A percentile compares a stretch with the other conserved stretches of the same genome.
These are phyloP conservation scores for Andrena hattorfiana DNA, from an alignment of 2,888 invertebrate genomes.

Conservation along the genomic window DNA sequence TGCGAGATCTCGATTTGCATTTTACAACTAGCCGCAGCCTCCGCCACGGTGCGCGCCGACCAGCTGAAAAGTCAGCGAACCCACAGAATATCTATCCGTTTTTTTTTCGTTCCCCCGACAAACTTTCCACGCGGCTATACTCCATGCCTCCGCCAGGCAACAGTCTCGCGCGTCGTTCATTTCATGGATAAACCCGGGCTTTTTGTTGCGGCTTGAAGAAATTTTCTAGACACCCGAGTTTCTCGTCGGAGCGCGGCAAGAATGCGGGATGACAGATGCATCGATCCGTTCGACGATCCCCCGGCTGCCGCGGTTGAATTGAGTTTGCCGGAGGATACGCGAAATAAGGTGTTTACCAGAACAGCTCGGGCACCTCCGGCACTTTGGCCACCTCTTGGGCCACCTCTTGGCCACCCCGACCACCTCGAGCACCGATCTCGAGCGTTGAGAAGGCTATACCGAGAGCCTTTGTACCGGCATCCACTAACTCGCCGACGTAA, in stretches of 20 bases:
- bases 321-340: slow-evolving; percentile 42
- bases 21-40: slow-evolving; percentile 54
- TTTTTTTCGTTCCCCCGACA: background rate
- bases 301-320: slow-evolving; percentile 23
- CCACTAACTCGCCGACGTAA: slow-evolving; percentile 70
- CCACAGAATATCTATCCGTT: background rate
- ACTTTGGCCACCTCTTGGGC: too few relatives aligned
- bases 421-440: slow-evolving; percentile 12
- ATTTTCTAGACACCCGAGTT: background rate
- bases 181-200: background rate
- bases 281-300: background rate
- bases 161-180: background rate
- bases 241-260: background rate
- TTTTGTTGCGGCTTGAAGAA: background rate
- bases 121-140: too few relatives aligned
- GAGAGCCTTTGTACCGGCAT: slow-evolving; percentile 47
- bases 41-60: background rate
- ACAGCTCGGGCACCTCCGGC: slow-evolving; percentile 3
- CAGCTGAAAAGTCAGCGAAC: background rate
- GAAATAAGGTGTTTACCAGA: slow-evolving; percentile 48
- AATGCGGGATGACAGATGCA: background rate
- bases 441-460: background rate
- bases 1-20: slow-evolving; percentile 59
- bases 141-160: too few relatives aligned
- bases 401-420: background rate